Evolutionary conservation across 2,888 invertebrate species (phyloP).

Genomic region (Agrotis clavis): DNA sequence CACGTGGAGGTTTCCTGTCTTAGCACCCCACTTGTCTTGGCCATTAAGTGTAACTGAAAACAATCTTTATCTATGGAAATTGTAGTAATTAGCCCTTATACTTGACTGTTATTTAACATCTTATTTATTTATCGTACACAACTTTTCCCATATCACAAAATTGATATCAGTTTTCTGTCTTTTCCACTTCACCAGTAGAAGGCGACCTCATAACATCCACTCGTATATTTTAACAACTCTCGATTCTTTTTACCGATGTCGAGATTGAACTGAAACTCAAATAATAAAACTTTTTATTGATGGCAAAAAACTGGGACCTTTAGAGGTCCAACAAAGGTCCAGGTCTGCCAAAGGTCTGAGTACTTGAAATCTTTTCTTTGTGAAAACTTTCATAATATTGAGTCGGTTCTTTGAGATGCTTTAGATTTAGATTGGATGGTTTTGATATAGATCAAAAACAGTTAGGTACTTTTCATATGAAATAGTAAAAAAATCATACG

Average conservation of each 20-base stretch:
- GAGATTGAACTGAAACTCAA: slow-evolving; percentile 48
- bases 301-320: slow-evolving; percentile 33
- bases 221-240: slow-evolving; percentile 42
- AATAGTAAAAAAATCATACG: too few species aligned
- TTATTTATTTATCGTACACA: not conserved
- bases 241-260: slow-evolving; percentile 15
- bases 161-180: slow-evolving; percentile 1
- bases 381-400: slow-evolving; percentile 54
- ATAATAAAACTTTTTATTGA: slow-evolving; percentile 57
- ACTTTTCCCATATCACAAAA: not conserved
- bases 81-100: too few species aligned
- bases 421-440: slow-evolving; percentile 32
- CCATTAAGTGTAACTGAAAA: too few species aligned
- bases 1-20: too few species aligned
- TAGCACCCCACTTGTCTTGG: too few species aligned
- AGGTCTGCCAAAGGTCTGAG: slow-evolving; percentile 38
- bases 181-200: not conserved
- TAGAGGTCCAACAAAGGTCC: slow-evolving; percentile 40
- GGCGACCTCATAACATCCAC: slow-evolving; percentile 21
- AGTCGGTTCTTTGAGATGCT: slow-evolving; percentile 17
- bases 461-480: too few species aligned
- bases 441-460: slow-evolving; percentile 11
- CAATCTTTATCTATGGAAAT: too few species aligned
- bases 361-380: slow-evolving; percentile 56
- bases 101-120: not conserved